Base-by-base conservation (phyloP, 2,113 vertebrate genomes). In the Myrmecobius fasciatus region DNA sequence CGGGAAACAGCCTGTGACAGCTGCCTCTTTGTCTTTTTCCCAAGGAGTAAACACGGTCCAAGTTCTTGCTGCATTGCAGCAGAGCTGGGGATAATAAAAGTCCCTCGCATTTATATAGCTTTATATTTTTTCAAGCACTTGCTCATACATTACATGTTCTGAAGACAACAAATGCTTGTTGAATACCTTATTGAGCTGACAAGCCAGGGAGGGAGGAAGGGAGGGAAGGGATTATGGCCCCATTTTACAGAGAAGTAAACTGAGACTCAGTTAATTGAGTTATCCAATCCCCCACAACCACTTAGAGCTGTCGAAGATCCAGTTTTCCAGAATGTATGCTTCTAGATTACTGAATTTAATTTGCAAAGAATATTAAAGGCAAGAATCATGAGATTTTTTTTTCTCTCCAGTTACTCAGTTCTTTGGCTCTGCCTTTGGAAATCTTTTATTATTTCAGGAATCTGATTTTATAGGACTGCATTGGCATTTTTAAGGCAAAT, bases 41-140 rank as follows among this genome's bases (percentile, higher is more conserved):
- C 67, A 83, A 83, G 67, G 36, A 83, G 67, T 83, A 83, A 83
- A 83, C 67, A 83, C 36, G 1, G 36, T 83, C 67, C 67, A 83
- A 83, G 36, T 43, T 83, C 36, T 43, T 83, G 67, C 67, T 83
- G 67, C 67, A 83, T 83, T 83, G 67, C 67, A 83, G 67, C 67
- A 83, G 67, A 83, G 36, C 67, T n/a, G 67, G 67, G 67, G 67
- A 83, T 83, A 83, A 83, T 83, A 83, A 83, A 83, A 83, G 67
- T 83, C 67, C 67, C 36, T 83, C 43, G 67, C 67, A 83, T 83
- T 83, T 83, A 83, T 83, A 83, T 83, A 83, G 67, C 67, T 83
- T 43, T 83, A 83, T 83, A 83, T 83, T 83, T 83, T 83, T 83
- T 83, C 67, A 83, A 83, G 67, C 67, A 43, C n/a, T 83, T 83